Base-by-base conservation (phyloP, 1,140 invertebrate species). In the Drosophila truncata region DNA sequence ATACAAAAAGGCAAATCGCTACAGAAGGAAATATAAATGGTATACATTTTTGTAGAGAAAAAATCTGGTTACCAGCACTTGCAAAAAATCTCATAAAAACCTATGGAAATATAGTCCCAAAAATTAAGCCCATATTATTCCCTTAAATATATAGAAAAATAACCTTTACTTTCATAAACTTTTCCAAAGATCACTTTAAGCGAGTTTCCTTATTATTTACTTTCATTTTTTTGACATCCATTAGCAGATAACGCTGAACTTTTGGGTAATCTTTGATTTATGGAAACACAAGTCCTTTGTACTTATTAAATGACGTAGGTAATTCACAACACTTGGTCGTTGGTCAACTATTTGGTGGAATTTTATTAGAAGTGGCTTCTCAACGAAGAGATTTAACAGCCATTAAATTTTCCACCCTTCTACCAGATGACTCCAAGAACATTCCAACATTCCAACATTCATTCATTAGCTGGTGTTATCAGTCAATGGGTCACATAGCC, bases 381-480 rank as follows among this genome's bases (percentile, higher is more conserved):
- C 14, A 4, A 23, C 10, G 14, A 7, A 37, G 6, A 31, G 25
- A 47, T 47, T 37, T 47, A 63, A 67, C 18, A 39, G 13, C 42
- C 58, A 41, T 65, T 65, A 42, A 42, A 47, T 66, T 54, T 35
- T 70, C 47, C 37, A 70, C 31, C n/a, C 62, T 25, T 33, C 16
- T 8, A 8, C 52, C 20, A 52, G 62, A 71, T 71, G 54, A 59
- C 44, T 41, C 11, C n/a, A 29, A 11, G n/a, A 35, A 18, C 46
- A n/a, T 49, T 49, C 46, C 46, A 16, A 29, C 27, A 29, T 29
- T 29, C 27, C 27, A 44, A 20, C 42, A 49, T 72, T 72, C 69
- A 72, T 72, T 72, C 66, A 72, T 72, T 42, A 49, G 27, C 37
- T 27, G 35, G 31, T 33, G 29, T 72, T 72, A 72, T 72, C 69